Percentiles rank a stretch among this genome's conserved stretches.
These are phyloP conservation scores for Tadarida brasiliensis DNA, from an alignment of 2,797 vertebrate genomes.

Conservation along the genomic window DNA sequence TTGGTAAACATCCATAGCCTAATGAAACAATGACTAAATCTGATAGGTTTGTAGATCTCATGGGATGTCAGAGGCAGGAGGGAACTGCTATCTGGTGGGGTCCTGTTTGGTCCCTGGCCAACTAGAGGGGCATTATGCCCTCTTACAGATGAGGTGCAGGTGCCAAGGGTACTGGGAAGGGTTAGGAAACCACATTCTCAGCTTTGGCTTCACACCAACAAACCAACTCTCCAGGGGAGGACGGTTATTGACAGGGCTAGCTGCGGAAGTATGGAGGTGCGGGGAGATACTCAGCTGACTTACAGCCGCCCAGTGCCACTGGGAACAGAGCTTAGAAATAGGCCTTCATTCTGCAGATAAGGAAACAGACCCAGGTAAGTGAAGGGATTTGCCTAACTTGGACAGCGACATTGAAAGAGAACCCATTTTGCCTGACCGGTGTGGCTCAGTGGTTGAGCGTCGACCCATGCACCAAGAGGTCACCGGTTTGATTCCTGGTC, in stretches of 20 bases:
- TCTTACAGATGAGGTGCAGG: neutral
- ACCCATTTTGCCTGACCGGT: neutral
- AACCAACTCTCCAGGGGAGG: too few species aligned
- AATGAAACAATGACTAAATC: neutral
- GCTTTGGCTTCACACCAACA: neutral
- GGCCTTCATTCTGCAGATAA: neutral
- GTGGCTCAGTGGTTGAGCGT: too few species aligned
- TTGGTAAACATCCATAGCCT: neutral
- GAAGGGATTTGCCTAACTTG: neutral
- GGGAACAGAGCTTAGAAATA: too few species aligned
- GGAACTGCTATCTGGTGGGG: neutral
- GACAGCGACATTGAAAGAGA: neutral
- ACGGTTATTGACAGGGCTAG: too few species aligned
- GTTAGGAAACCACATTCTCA: neutral
- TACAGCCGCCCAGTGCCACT: accelerated
- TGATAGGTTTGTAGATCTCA: neutral
- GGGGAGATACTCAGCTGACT: accelerated
- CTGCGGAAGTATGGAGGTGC: neutral
- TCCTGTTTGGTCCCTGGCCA: neutral
- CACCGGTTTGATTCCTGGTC: too few species aligned
- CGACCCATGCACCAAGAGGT: too few species aligned
- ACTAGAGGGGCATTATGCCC: accelerated
- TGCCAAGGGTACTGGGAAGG: neutral
- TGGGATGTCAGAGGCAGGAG: neutral
- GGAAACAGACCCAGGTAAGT: neutral